Conservation (phyloP, 2,888 invertebrate species). For the Ophonus ardosiacus region DNA sequence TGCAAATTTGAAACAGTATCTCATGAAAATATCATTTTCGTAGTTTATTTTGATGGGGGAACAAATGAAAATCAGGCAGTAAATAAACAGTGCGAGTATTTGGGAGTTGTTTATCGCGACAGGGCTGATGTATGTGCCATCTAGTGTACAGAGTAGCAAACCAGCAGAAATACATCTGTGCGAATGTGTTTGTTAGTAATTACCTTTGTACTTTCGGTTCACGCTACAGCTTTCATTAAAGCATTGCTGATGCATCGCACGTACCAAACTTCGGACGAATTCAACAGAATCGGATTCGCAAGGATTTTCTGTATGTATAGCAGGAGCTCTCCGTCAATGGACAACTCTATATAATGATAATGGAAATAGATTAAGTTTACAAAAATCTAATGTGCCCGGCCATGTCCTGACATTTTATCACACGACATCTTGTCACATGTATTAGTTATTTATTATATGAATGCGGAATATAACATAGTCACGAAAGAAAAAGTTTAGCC, state of each 20-base stretch:
- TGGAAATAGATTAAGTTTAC: neutral
- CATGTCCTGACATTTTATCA: too few species aligned
- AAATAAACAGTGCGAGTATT: slow-evolving; percentile 42
- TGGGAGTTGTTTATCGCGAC: slow-evolving; percentile 46
- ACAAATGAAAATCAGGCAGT: slow-evolving; percentile 43
- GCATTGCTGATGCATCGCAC: slow-evolving; percentile 54
- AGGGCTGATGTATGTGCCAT: slow-evolving; percentile 40
- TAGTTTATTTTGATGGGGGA: neutral
- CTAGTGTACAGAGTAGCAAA: slow-evolving; percentile 21
- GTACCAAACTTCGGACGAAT: slow-evolving; percentile 31
- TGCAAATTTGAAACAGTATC: neutral
- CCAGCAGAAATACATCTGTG: slow-evolving; percentile 4
- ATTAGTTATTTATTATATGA: too few species aligned
- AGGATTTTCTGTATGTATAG: slow-evolving; percentile 10
- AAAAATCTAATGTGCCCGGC: too few species aligned
- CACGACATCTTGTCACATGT: too few species aligned
- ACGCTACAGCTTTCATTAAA: slow-evolving; percentile 54
- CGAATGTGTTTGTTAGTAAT: slow-evolving; percentile 54
- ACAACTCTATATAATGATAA: neutral
- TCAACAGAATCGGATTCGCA: slow-evolving; percentile 7
- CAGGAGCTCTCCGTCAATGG: neutral
- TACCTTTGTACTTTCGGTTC: slow-evolving; percentile 58
- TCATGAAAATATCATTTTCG: slow-evolving; percentile 9
- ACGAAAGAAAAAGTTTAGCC: too few species aligned
- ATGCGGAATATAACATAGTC: too few species aligned